A percentile compares a stretch with the other conserved stretches of the same genome.
Conservation (phyloP, 2,113 vertebrate species). For the Saguinus midas region DNA sequence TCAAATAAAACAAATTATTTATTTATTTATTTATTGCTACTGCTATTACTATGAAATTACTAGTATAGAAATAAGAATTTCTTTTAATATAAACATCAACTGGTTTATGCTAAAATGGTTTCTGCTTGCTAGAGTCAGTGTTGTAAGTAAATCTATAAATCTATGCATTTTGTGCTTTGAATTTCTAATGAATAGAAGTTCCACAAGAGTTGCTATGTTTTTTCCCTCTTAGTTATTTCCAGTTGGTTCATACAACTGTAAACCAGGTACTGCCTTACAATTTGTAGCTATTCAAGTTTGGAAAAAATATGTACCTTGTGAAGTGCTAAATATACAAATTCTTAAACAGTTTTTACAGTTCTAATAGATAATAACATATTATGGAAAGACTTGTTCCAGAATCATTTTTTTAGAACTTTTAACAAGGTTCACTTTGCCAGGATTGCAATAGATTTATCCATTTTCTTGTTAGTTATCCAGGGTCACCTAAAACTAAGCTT, state of each 20-base stretch:
- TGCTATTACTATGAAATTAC: neutral
- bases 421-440: neutral
- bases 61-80: constrained; percentile 30
- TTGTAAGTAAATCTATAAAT: constrained; percentile 9
- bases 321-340: constrained; percentile 10
- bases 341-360: neutral
- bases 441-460: neutral
- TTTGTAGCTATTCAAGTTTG: neutral
- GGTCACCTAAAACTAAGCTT: neutral
- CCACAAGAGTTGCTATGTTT: neutral
- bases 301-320: constrained; percentile 9
- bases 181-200: neutral
- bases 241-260: neutral
- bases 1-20: neutral
- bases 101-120: neutral
- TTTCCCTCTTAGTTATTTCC: neutral
- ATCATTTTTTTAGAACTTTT: constrained; percentile 15
- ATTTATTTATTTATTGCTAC: neutral
- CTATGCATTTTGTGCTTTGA: neutral
- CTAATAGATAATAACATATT: neutral
- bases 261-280: neutral
- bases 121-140: constrained; percentile 17
- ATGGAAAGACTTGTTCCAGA: neutral
- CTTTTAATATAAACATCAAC: neutral
- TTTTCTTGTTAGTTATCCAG: neutral